Base-by-base conservation (phyloP, 2,888 invertebrate species). In the Helleia helle region DNA sequence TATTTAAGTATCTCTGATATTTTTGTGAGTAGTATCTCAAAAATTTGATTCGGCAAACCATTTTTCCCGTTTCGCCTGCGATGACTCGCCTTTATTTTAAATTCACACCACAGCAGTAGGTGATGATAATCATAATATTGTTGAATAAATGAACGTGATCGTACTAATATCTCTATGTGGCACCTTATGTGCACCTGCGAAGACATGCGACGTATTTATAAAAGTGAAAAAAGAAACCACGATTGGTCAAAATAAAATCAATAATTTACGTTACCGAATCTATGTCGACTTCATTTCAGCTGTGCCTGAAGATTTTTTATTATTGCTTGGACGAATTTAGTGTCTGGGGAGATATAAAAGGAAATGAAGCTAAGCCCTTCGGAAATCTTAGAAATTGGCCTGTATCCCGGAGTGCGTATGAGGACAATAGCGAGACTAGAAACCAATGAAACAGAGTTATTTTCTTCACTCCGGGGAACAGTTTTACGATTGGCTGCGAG, bases 291-390 rank as follows among this genome's bases (percentile, higher is more conserved):
- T 77, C 74, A 71, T 74, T 69, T 22, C 56, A 61, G 66, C 63
- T 73, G 77, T 71, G 71, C 70, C 67, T 62, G 64, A 66, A 73
- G 69, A 74, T 80, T 81, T 77, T 81, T 81, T 80, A 81, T 79
- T 80, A 80, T 79, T 77, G 79, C 71, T 65, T 71, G 76, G 77
- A 76, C 79, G 81, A 81, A 81, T 81, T 80, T 80, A 81, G 79
- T 80, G 76, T 77, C 81, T 72, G 63, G 81, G 81, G 81, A 83
- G 80, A 76, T 77, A 81, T 83, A 81, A 83, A 81, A 83, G 81
- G 77, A 81, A 83, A 83, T 81, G 81, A 81, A 81, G 71, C 79
- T 77, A 81, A 80, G 81, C 81, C 81, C 81, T 81, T 81, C 75
- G 81, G 80, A 81, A 81, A 80, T 83, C 81, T 79, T 65, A 74